A percentile compares a stretch with the other conserved stretches of the same genome.
Conservation (phyloP, 2,888 invertebrate genomes). For the Marasmarcha lunaedactyla region DNA sequence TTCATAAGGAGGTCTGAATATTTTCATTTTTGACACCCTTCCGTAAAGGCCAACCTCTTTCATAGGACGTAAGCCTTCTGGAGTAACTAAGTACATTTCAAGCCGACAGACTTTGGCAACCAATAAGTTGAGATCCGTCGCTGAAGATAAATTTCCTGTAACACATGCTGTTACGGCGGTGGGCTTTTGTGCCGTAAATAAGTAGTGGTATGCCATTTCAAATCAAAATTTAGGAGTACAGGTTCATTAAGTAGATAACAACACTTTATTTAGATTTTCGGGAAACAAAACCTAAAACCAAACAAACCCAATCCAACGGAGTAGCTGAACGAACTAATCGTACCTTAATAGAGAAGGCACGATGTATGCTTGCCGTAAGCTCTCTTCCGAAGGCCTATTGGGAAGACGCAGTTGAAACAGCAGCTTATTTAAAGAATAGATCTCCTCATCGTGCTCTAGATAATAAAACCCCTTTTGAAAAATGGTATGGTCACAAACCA, state of each 20-base stretch:
- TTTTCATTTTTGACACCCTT: slow-evolving; percentile 92
- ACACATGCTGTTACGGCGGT: slow-evolving; percentile 96
- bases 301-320: slow-evolving; percentile 11
- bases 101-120: slow-evolving; percentile 94
- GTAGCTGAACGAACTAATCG: too few species aligned
- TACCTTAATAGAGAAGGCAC: too few species aligned
- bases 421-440: too few species aligned
- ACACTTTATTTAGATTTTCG: too few species aligned
- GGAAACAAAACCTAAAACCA: slow-evolving; percentile 2
- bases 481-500: too few species aligned
- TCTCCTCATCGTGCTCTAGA: too few species aligned
- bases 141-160: slow-evolving; percentile 96
- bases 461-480: too few species aligned
- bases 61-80: slow-evolving; percentile 93
- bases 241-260: too few species aligned
- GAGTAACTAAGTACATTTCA: slow-evolving; percentile 95
- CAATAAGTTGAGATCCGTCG: slow-evolving; percentile 93
- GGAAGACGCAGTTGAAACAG: too few species aligned
- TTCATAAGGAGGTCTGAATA: slow-evolving; percentile 91
- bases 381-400: too few species aligned
- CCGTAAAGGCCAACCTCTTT: slow-evolving; percentile 97
- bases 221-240: too few species aligned
- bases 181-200: slow-evolving; percentile 98
- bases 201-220: slow-evolving; percentile 90
- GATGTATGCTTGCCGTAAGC: too few species aligned